A percentile compares a stretch with the other conserved stretches of the same genome.
Evolutionary conservation across 2,113 vertebrate genomes (phyloP).

Genomic region (Polypterus bichir): DNA sequence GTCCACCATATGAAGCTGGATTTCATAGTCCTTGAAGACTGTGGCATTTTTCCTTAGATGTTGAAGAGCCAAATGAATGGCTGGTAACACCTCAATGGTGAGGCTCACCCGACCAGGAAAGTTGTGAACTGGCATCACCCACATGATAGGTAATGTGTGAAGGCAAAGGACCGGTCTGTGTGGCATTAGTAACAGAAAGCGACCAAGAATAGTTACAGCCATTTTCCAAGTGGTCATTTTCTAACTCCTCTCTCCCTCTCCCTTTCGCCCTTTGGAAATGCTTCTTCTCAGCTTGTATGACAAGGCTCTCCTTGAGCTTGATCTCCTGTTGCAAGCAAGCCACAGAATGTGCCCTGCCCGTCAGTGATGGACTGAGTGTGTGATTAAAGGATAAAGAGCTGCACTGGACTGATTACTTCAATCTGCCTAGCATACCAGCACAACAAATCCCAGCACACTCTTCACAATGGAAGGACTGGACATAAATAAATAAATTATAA

Average conservation of each 20-base stretch:
- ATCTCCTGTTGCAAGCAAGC: constrained; percentile 31
- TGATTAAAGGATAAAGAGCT: constrained; percentile 83
- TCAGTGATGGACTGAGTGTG: constrained; percentile 59
- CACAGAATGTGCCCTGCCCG: constrained; percentile 35
- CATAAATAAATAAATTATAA: no score
- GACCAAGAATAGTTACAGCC: constrained; percentile 10
- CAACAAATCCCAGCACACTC: constrained; percentile 59
- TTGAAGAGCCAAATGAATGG: constrained; percentile 50
- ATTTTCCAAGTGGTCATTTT: constrained; percentile 35
- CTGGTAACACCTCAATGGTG: constrained; percentile 34
- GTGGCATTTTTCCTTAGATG: constrained; percentile 45
- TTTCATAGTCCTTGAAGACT: constrained; percentile 52
- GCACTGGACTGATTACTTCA: constrained; percentile 71
- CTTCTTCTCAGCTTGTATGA: constrained; percentile 20
- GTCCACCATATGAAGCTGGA: constrained; percentile 50
- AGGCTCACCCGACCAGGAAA: constrained; percentile 32
- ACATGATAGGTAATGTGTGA: constrained; percentile 46
- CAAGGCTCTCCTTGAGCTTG: constrained; percentile 26
- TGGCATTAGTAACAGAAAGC: constrained; percentile 26
- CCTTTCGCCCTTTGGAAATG: constrained; percentile 26
- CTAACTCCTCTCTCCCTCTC: constrained; percentile 11
- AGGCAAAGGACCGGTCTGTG: constrained; percentile 6
- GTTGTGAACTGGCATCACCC: constrained; percentile 41
- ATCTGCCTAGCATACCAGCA: constrained; percentile 59
- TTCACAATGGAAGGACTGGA: constrained; percentile 9